These are phyloP conservation scores for Mimachlamys varia DNA, from an alignment of 2,888 invertebrate genomes.

Conservation along the genomic window DNA sequence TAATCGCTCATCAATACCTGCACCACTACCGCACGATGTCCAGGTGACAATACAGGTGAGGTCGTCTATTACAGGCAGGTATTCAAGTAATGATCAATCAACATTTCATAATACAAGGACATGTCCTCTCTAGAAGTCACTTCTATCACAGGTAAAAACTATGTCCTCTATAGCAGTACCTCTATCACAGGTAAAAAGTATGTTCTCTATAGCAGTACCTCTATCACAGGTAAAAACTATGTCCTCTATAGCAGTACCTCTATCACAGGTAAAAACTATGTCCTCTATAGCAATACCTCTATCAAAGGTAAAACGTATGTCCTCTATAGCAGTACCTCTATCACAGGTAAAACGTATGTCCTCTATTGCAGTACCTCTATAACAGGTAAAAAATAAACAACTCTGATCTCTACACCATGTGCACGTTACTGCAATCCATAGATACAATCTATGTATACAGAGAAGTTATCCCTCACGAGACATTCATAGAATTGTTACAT, in stretches of 20 bases:
- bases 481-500: not conserved
- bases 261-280: not conserved
- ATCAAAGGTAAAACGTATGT: not conserved
- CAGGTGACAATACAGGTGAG: constrained; percentile 23
- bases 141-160: not conserved
- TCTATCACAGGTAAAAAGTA: not conserved
- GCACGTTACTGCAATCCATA: not conserved
- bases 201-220: not conserved
- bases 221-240: no score
- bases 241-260: not conserved
- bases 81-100: not conserved
- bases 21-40: not conserved
- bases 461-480: not conserved
- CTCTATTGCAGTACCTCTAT: not conserved
- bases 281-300: not conserved
- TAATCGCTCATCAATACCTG: constrained; percentile 3
- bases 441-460: not conserved
- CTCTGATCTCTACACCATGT: not conserved
- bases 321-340: not conserved
- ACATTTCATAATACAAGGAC: not conserved
- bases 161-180: no score
- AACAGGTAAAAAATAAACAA: not conserved
- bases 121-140: no score
- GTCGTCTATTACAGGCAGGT: not conserved
- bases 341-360: not conserved